Percentiles rank a stretch among this genome's conserved stretches.
These are phyloP conservation scores for Heliornis fulica DNA, from an alignment of 2,113 vertebrate species.

Conservation along the genomic window DNA sequence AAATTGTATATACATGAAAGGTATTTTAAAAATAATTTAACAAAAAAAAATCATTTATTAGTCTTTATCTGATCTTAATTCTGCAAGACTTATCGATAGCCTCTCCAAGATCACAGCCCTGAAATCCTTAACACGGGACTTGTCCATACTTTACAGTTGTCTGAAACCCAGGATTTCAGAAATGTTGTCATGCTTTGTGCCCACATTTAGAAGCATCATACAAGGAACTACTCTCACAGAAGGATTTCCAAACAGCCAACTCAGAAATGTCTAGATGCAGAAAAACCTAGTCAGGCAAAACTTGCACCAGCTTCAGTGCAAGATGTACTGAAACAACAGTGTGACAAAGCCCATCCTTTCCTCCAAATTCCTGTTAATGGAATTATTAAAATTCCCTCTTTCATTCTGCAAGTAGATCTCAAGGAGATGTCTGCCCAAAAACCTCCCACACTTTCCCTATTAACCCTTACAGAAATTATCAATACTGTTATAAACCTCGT, in stretches of 20 bases:
- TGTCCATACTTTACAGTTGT: neutral
- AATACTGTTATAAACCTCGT: neutral
- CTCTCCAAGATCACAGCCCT: neutral
- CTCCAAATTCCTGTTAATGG: neutral
- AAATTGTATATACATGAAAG: constrained; percentile 50
- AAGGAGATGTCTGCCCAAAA: neutral
- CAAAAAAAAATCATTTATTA: neutral
- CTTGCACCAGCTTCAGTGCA: neutral
- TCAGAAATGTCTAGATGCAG: neutral
- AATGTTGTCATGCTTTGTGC: neutral
- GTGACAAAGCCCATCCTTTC: neutral
- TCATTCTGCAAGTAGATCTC: neutral
- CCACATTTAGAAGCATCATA: neutral
- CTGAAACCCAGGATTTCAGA: neutral
- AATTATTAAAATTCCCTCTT: neutral
- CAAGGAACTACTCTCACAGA: neutral
- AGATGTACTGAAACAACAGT: neutral
- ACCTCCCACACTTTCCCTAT: neutral
- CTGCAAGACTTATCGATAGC: neutral
- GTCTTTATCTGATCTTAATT: constrained; percentile 20
- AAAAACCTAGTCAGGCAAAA: neutral
- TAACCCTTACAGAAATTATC: neutral
- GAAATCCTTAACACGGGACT: neutral
- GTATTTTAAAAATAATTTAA: constrained; percentile 62
- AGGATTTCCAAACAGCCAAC: neutral